Evolutionary conservation across 1,140 invertebrate species (phyloP), one percentile per base, ranked within the genome.

Genomic region (Archegozetes longisetosus): DNA sequence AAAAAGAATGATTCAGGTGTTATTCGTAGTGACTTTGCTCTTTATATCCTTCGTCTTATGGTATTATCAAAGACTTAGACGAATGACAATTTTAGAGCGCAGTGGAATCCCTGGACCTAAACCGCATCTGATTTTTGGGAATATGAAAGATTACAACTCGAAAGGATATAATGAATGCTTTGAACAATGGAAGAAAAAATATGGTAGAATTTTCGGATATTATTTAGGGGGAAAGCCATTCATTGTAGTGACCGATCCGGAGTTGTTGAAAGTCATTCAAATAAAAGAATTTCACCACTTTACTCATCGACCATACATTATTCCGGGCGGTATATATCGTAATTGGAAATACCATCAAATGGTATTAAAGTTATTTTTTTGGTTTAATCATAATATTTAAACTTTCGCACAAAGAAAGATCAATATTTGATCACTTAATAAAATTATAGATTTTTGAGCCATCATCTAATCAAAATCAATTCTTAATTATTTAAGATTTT

Each of bases 251-350:
- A 57, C 60, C 1, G 72, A 74, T 56, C 55, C 67, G 14, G 68
- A 73, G 22, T 22, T 72, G 25, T 54, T 74, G 23, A 70, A 70
- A 40, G 64, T 68, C n/a, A 67, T 74, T 40, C 64, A 72, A n/a
- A 69, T 74, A n/a, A 70, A 68, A 57, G 68, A 71, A 51, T 71
- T 72, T 32, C 53, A 65, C 28, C 65, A 68, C 13, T 74, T 70
- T 61, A 62, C 62, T 6, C 68, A 72, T 55, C 64, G 66, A 68
- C 58, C 46, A n/a, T 32, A 49, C 14, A 26, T 20, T 26, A 17
- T 58, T 2, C 48, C 48, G n/a, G 12, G 49, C 14, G 57, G 57
- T 32, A 20, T 58, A 12, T 26, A 22, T 58, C 57, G 46, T 3
- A 58, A 58, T 51, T 47, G 46, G 49, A 58, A 24, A 53, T 58